A percentile compares a stretch with the other conserved stretches of the same genome.
Evolutionary conservation across 1,140 invertebrate genomes (phyloP).

Genomic region (Drosophila nannoptera): DNA sequence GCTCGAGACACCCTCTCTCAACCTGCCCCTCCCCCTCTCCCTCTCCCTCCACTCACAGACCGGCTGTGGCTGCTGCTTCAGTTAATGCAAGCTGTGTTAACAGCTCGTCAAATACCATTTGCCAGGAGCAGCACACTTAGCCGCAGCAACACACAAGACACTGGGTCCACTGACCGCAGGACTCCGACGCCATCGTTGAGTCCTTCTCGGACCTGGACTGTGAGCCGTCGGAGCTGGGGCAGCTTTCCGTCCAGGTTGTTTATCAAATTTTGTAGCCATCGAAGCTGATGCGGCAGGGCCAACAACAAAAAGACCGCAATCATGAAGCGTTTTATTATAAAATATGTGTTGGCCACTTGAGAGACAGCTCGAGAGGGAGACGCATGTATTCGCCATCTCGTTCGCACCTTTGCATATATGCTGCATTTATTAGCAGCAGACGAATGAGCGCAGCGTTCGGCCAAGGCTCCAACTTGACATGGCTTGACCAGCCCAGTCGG

Average conservation of each 20-base stretch:
- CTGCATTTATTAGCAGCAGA: constrained; percentile 33
- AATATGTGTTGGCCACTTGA: constrained; percentile 36
- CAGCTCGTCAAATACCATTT: constrained; percentile 64
- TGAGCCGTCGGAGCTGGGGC: background rate
- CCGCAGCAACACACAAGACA: constrained; percentile 1
- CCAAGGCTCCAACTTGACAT: constrained; percentile 40
- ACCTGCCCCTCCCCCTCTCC: background rate
- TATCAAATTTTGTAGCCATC: constrained; percentile 56
- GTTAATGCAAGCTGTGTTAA: constrained; percentile 45
- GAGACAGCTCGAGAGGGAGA: background rate
- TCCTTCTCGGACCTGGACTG: no score
- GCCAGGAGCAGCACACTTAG: constrained; percentile 31
- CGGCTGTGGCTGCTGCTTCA: constrained; percentile 12
- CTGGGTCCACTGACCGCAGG: constrained; percentile 9
- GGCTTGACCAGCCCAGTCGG: constrained; percentile 32
- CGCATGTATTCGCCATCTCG: no score
- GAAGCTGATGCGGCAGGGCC: constrained; percentile 35
- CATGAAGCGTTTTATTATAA: constrained; percentile 68
- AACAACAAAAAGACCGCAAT: constrained; percentile 58
- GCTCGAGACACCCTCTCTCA: background rate
- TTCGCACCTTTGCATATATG: constrained; percentile 20
- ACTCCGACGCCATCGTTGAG: background rate
- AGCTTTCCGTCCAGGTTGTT: constrained; percentile 40
- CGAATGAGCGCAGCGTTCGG: constrained; percentile 17
- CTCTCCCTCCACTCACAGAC: background rate